phyloP scores from a whole-genome alignment of 1,140 invertebrate species.

The Ganaspis sp. region DNA sequence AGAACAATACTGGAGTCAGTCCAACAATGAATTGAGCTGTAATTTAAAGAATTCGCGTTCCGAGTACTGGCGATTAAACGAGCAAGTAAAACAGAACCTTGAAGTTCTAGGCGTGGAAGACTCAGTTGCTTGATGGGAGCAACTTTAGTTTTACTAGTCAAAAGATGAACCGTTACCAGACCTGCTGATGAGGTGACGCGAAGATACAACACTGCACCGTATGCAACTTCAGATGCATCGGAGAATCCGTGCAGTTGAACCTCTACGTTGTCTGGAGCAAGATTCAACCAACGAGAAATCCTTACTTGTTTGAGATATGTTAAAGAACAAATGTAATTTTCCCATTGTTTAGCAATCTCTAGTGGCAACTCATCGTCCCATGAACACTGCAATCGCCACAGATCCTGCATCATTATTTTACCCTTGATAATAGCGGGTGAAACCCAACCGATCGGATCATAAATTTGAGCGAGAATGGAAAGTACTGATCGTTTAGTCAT shows the following conservation, averaged over 20 bases:
- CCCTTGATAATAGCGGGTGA: background rate
- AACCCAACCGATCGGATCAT: background rate
- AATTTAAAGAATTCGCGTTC: background rate
- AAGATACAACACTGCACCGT: constrained; percentile 43
- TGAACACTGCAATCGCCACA: background rate
- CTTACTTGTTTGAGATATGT: background rate
- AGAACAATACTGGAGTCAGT: constrained; percentile 67
- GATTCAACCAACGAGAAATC: constrained; percentile 37
- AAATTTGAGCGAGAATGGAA: background rate
- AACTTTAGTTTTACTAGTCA: constrained; percentile 49
- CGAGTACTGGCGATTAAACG: background rate
- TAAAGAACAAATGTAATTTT: background rate
- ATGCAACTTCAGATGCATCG: constrained; percentile 37
- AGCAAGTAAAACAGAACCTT: constrained; percentile 42
- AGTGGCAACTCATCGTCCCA: background rate
- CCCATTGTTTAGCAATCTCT: background rate
- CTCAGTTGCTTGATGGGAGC: constrained; percentile 60
- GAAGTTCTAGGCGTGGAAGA: constrained; percentile 50
- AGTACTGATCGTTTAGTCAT: constrained; percentile 1
- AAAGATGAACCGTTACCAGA: background rate
- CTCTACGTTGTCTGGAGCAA: background rate
- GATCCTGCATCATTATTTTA: background rate
- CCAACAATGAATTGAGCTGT: constrained; percentile 42
- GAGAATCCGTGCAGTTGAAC: constrained; percentile 41
- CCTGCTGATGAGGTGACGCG: background rate